Base-by-base conservation (phyloP, 2,888 invertebrate genomes). In the Nemapogon koenigi region DNA sequence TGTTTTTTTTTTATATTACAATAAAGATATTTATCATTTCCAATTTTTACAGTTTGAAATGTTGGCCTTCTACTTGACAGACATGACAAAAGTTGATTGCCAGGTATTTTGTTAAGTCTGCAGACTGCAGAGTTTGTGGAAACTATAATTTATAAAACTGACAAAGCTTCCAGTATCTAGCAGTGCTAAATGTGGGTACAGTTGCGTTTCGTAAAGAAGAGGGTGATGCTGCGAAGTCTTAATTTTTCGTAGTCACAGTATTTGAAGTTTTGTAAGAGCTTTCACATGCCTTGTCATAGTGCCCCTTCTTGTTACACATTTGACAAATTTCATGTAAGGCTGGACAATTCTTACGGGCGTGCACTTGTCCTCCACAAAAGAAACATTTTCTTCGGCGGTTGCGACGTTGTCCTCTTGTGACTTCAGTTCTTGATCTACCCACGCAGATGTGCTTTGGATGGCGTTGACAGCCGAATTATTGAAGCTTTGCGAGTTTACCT, bases 191-290 rank as follows among this genome's bases (percentile, higher is more conserved):
- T 7, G 22, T 10, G 10, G 6, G 10, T 22, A 22, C 22, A 22
- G 10, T 22, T 22, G 22, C 22, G 6, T 22, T 22, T 22, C 22
- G 22, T 22, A 22, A 22, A 22, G 22, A 22, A 7, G 22, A 6
- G 10, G 22, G 22, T 10, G 22, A 22, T 7, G 22, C 22, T 7
- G 22, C 22, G 10, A 22, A 7, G 41, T 43, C 38, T 38, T 43
- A 43, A n/a, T n/a, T n/a, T 42, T 44, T 38, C 38, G 37, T 25
- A 27, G 10, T 14, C 3, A 25, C 4, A 22, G 11, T 15, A 14
- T 18, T 31, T 3, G 14, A 31, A 16, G 16, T 15, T 31, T 15
- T 15, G n/a, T 16, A n/a, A 15, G 13, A 15, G 14, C 31, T 31
- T 31, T 16, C 16, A 16, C 31, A 31, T 16, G 16, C 31, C 13